Evolutionary conservation across 2,797 vertebrate species (phyloP).

Genomic region (Spea hammondii): DNA sequence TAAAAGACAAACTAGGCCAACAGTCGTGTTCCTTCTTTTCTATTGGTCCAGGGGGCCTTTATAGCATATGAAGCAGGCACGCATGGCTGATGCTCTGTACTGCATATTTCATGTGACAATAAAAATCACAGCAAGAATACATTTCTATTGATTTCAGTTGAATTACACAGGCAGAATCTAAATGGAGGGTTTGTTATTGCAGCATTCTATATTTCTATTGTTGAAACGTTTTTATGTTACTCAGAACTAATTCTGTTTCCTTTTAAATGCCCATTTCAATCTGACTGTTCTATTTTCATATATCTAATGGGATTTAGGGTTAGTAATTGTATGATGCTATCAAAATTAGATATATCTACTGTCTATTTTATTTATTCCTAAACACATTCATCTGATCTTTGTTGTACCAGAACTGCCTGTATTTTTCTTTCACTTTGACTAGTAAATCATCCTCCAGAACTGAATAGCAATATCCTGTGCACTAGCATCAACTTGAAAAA

Average conservation of each 20-base stretch:
- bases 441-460: background rate
- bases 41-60: too few relatives aligned
- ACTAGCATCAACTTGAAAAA: too few relatives aligned
- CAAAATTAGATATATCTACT: background rate
- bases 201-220: background rate
- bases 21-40: too few relatives aligned
- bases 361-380: background rate
- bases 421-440: background rate
- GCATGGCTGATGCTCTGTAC: background rate
- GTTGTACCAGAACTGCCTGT: background rate
- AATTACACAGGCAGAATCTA: slow-evolving; percentile 4
- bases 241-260: background rate
- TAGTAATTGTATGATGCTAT: background rate
- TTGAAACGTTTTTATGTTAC: background rate
- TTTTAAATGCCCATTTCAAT: background rate
- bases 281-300: background rate
- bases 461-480: background rate
- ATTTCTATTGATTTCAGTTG: background rate
- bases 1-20: too few relatives aligned
- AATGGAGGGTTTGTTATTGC: background rate
- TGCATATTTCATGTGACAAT: background rate
- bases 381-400: background rate
- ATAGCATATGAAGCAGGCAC: background rate
- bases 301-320: background rate
- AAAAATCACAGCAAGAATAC: slow-evolving; percentile 8